Evolutionary conservation across 1,140 invertebrate genomes (phyloP), one percentile per base, ranked within the genome.

Genomic region (Lordiphosa mommai): DNA sequence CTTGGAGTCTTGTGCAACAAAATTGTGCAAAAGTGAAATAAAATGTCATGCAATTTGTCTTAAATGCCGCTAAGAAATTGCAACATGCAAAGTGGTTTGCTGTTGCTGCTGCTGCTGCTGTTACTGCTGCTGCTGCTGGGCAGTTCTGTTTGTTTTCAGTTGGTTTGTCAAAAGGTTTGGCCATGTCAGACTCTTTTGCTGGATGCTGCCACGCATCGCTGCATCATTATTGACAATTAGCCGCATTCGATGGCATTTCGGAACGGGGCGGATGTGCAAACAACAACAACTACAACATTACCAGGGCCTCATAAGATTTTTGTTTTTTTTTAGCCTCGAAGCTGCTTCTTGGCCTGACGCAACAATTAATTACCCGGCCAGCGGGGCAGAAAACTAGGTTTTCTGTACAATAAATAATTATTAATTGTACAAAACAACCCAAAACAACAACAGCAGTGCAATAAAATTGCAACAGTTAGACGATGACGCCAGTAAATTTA

Each of bases 201-300:
- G 73, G 40, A 68, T 65, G 74, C 56, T 80, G 74, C 70, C 76
- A 80, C 76, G 76, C 74, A 76, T 80, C 71, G 74, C 74, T 80
- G 74, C 76, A 80, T 80, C 76, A 80, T 80, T 80, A 80, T 82
- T 80, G 74, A 80, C 74, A 80, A 80, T 80, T 80, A 80, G 74
- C 76, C 70, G 74, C 74, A 74, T 80, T 80, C 57, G 76, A 82
- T 67, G 76, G 66, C 74, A 72, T 69, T 69, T 69, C 20, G 20
- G 20, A 1, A 23, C 20, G 52, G 58, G 71, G 68, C 76, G 74
- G 74, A 80, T 80, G 74, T 80, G 57, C 74, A 66, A 63, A 29
- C 40, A 51, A 40, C 63, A 36, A 12, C 49, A 61, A 13, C 63
- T 8, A 12, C 33, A 55, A 36, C 33, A 23, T 29, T 37, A 71